Conservation (phyloP, 2,888 invertebrate species). For the Nomada goodeniana region DNA sequence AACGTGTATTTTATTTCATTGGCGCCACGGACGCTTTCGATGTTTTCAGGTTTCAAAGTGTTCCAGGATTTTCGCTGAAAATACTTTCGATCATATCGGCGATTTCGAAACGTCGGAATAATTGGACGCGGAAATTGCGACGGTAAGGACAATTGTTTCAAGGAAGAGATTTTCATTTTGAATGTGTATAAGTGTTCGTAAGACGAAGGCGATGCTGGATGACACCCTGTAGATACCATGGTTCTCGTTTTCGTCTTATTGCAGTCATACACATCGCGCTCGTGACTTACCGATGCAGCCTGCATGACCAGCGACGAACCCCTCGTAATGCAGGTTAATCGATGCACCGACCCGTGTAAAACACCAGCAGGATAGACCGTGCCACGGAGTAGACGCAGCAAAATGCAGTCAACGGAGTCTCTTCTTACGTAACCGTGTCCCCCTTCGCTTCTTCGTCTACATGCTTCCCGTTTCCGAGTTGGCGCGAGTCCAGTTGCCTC, state of each 20-base stretch:
- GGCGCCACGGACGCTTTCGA: background rate
- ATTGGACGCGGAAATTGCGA: too few relatives aligned
- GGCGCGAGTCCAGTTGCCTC: slow-evolving; percentile 16
- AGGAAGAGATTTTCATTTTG: too few relatives aligned
- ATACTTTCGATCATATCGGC: too few relatives aligned
- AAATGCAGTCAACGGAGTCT: slow-evolving; percentile 63
- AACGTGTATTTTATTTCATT: background rate
- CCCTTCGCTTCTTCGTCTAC: slow-evolving; percentile 28
- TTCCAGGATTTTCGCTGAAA: too few relatives aligned
- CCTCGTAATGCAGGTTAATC: slow-evolving; percentile 79
- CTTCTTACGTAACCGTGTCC: slow-evolving; percentile 61
- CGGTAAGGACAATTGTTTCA: too few relatives aligned
- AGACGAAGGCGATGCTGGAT: background rate
- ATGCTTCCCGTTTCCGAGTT: slow-evolving; percentile 58
- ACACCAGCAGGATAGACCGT: slow-evolving; percentile 62
- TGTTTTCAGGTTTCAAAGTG: too few relatives aligned
- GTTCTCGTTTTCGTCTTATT: slow-evolving; percentile 43
- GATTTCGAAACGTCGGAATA: too few relatives aligned
- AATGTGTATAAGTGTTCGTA: background rate
- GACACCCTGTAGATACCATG: slow-evolving; percentile 44
- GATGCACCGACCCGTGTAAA: slow-evolving; percentile 81
- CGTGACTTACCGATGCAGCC: slow-evolving; percentile 73
- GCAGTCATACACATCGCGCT: slow-evolving; percentile 54
- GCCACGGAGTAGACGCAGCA: slow-evolving; percentile 58
- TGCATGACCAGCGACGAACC: slow-evolving; percentile 71